These are phyloP conservation scores for Platygyra sinensis DNA, from an alignment of 64 coral and sea anemone species.

Conservation along the genomic window DNA sequence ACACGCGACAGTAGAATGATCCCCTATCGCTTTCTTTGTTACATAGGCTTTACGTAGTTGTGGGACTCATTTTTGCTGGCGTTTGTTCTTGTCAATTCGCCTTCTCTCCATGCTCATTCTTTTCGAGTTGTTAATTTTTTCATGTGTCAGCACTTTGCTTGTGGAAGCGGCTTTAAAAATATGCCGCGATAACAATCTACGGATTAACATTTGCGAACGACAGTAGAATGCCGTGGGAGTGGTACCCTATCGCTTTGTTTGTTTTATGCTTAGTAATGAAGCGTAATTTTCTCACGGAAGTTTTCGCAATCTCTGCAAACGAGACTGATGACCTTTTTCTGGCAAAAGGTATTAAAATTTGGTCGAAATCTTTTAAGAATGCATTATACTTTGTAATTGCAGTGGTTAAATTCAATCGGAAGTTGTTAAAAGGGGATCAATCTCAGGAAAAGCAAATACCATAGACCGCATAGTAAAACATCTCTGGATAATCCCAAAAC, in stretches of 20 bases:
- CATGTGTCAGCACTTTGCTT: too few species aligned
- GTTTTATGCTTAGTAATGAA: neutral
- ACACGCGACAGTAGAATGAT: neutral
- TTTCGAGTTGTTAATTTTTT: too few species aligned
- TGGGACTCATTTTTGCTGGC: too few species aligned
- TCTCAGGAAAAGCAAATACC: slow-evolving; percentile 8
- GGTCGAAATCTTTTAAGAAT: too few species aligned
- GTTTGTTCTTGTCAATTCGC: too few species aligned
- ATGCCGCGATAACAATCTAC: too few species aligned
- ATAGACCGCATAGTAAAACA: neutral
- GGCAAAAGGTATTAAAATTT: too few species aligned
- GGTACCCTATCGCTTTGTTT: neutral
- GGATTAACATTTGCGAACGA: neutral
- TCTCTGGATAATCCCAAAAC: neutral
- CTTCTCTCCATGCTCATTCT: too few species aligned
- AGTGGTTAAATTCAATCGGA: slow-evolving; percentile 14
- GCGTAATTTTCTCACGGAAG: slow-evolving; percentile 1
- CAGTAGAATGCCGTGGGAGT: too few species aligned
- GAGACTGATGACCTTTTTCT: too few species aligned
- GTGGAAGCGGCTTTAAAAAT: too few species aligned
- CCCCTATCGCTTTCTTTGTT: neutral
- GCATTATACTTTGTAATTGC: neutral
- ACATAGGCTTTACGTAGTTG: too few species aligned
- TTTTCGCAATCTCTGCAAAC: neutral
- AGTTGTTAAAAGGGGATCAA: slow-evolving; percentile 7